Base-by-base conservation (phyloP, 2,113 vertebrate genomes). In the Vimba vimba region DNA sequence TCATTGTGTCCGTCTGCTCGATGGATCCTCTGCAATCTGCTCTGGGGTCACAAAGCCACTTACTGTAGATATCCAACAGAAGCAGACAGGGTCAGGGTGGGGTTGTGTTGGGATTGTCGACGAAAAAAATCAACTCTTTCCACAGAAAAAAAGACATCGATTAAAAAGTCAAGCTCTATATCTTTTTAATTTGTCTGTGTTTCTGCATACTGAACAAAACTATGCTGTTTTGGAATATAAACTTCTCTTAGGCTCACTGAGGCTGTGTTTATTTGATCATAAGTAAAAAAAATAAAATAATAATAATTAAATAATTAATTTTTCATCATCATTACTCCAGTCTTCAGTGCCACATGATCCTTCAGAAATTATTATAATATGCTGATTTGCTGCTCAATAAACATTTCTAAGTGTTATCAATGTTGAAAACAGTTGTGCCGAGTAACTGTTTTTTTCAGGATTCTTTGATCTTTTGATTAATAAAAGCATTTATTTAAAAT, bases 1-100 rank as follows among this genome's bases (percentile, higher is more conserved):
- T 88, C 90, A 92, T 93, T 93, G 92, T 93, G 87, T 89, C 84
- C 88, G 87, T 92, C 93, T 92, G 91, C 91, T 90, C 69, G 25
- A 84, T 85, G 89, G 86, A 11, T 60, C 85, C 59, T 85, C 68
- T 23, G 84, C 92, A 94, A 92, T 93, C 93, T 93, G 93, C 92
- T 85, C 52, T 79, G 0, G 82, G 88, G 91, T 88, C 86, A 87
- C 81, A 50, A 85, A 91, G 89, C 88, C 85, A 85, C 89, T 91
- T 88, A 86, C 64, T 82, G 64, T 82, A 82, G 68, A 55, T 68
- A 79, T 88, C 83, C 88, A 89, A 87, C 89, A 71, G 90, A 91
- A 89, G 73, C 79, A 74, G 79, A 43, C 82, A 60, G 43, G 52
- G 13, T 10, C 50, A n/a, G 30, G 36, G 68, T 71, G 21, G 68